A percentile compares a stretch with the other conserved stretches of the same genome.
These are phyloP conservation scores for Ceyx margarethae DNA, from an alignment of 2,113 vertebrate species.

Conservation along the genomic window DNA sequence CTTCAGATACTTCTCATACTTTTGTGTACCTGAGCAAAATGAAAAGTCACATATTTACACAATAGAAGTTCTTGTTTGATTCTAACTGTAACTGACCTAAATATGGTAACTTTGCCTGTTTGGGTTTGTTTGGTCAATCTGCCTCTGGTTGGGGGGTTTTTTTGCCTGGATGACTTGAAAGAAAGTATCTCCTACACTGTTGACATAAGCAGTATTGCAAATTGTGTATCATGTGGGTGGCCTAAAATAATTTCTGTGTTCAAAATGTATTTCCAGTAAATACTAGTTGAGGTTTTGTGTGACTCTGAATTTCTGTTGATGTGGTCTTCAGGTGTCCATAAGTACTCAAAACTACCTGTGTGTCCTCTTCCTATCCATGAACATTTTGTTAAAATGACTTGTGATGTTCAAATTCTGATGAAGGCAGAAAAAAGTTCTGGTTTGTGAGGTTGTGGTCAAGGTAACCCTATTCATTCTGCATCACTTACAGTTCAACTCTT, in stretches of 20 bases:
- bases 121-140: background rate
- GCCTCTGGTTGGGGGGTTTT: background rate
- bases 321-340: background rate
- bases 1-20: background rate
- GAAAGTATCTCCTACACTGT: background rate
- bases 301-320: background rate
- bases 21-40: background rate
- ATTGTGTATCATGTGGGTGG: background rate
- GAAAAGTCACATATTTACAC: background rate
- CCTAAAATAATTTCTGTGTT: background rate
- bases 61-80: background rate
- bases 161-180: background rate
- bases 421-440: background rate
- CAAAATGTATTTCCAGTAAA: background rate
- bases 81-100: background rate
- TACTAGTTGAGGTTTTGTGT: background rate
- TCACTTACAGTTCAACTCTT: background rate
- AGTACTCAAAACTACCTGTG: background rate
- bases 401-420: background rate
- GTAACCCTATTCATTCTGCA: background rate
- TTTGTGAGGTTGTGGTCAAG: background rate
- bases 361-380: background rate
- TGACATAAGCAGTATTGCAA: background rate
- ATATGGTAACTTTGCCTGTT: background rate
- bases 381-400: background rate